phyloP scores from a whole-genome alignment of 2,797 vertebrate species.

The Pristis pectinata region DNA sequence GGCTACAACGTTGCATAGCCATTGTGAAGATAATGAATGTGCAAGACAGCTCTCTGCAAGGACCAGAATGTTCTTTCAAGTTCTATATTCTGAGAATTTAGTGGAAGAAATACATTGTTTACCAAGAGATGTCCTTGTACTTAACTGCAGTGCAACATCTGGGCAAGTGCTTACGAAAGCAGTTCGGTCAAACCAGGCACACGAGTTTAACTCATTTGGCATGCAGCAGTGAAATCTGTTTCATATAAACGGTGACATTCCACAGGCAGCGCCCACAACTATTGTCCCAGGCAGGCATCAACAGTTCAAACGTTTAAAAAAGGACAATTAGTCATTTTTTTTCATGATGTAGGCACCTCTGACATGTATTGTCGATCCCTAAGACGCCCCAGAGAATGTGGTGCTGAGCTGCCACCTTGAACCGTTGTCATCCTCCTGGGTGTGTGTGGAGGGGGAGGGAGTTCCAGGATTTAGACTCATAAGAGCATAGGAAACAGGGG shows the following conservation, averaged over 20 bases:
- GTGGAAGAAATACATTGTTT: neutral
- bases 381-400: too few species aligned
- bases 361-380: too few species aligned
- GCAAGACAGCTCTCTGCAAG: neutral
- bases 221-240: neutral
- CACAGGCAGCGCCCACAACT: neutral
- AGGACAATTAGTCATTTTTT: too few species aligned
- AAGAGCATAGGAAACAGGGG: too few species aligned
- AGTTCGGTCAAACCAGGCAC: too few species aligned
- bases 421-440: too few species aligned
- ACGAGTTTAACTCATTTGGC: too few species aligned
- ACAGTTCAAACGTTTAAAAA: neutral
- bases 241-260: neutral
- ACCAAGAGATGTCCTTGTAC: neutral
- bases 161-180: neutral
- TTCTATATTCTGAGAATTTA: neutral
- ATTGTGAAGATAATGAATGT: neutral
- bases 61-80: neutral
- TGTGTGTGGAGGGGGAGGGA: too few species aligned
- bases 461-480: too few species aligned
- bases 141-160: neutral
- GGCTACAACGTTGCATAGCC: neutral
- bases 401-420: too few species aligned
- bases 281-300: neutral
- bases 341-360: too few species aligned